Base-by-base conservation (phyloP, 2,113 vertebrate genomes). In the Rhadina sibilatrix region DNA sequence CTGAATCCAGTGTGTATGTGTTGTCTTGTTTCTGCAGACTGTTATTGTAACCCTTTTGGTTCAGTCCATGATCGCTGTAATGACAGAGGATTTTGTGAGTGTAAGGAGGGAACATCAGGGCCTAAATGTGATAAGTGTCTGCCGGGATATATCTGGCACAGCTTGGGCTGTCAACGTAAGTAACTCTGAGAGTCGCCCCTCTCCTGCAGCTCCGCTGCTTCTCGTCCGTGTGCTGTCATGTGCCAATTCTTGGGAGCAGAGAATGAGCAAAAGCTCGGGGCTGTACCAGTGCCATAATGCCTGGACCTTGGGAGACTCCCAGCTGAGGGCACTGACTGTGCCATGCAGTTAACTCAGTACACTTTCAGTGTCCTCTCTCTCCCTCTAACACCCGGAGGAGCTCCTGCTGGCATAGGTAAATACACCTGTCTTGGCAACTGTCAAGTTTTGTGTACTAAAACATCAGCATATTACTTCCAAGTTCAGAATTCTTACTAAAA, bases 21-120 rank as follows among this genome's bases (percentile, higher is more conserved):
- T 98, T 98, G 97, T 99, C 98, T 99, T 99, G 98, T 99, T 98
- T 99, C 98, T 99, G 96, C 99, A 99, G 99, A 99, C 97, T 99
- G 99, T 99, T 99, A 99, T 98, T 99, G 99, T 99, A 99, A 99
- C 98, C 98, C 98, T 98, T 98, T 98, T 98, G 99, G 99, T 98
- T 99, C 99, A 98, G 98, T 99, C 98, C 99, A 98, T 98, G 98
- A 98, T 98, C 99, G 98, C 98, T 99, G 99, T 99, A 99, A 99
- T 99, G 99, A 98, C 98, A 99, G 98, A 98, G 99, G 99, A 99
- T 98, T 98, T 98, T 99, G 99, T 99, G 98, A 99, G 98, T 99
- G 99, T 99, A 99, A 99, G 98, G 98, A 98, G 97, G 99, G 99
- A 98, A 98, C 99, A 15, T 98, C 99, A 98, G 99, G 99, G 98